These are phyloP conservation scores for Diabrotica virgifera DNA, from an alignment of 1,140 invertebrate genomes.

Conservation along the genomic window DNA sequence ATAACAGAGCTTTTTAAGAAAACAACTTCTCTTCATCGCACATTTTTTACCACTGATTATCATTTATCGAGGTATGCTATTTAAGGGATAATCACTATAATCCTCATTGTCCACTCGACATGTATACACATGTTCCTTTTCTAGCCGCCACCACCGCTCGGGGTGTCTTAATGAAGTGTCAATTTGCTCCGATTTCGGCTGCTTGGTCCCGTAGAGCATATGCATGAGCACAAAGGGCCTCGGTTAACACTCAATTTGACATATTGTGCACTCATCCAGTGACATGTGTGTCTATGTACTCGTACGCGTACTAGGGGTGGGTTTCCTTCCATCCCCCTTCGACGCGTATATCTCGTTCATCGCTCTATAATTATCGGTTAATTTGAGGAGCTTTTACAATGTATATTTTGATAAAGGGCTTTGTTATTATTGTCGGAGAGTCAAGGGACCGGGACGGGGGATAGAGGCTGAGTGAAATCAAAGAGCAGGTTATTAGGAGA, in stretches of 20 bases:
- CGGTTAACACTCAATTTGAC: constrained; percentile 47
- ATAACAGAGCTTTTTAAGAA: too few species aligned
- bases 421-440: too few species aligned
- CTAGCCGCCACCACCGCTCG: constrained; percentile 28
- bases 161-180: constrained; percentile 41
- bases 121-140: constrained; percentile 30
- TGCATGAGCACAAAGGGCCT: constrained; percentile 27
- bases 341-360: background rate
- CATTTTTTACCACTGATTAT: too few species aligned
- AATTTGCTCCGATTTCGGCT: constrained; percentile 27
- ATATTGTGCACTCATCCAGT: constrained; percentile 32
- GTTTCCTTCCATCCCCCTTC: background rate
- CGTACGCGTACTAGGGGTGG: background rate
- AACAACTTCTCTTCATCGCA: too few species aligned
- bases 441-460: too few species aligned
- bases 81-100: background rate
- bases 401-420: too few species aligned
- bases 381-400: background rate
- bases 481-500: too few species aligned
- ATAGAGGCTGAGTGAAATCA: too few species aligned
- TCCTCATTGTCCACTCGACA: background rate
- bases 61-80: background rate
- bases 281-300: background rate
- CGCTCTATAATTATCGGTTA: constrained; percentile 15
- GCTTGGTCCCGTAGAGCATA: constrained; percentile 30